A percentile compares a stretch with the other conserved stretches of the same genome.
Conservation (phyloP, 1,140 invertebrate species). For the Drosophila dunni region DNA sequence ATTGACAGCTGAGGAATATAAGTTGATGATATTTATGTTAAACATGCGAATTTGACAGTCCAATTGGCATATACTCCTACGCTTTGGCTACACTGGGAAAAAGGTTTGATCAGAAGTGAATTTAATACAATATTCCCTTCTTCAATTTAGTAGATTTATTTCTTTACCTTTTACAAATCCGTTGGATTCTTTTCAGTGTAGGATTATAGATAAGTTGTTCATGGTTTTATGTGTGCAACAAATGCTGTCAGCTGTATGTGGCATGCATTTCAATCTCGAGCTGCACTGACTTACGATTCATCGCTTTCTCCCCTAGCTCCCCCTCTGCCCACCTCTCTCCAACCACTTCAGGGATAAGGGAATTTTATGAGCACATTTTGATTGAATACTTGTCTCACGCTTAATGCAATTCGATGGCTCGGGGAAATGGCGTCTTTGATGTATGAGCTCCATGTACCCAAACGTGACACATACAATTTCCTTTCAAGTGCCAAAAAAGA, state of each 20-base stretch:
- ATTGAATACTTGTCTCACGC: conserved; percentile 30
- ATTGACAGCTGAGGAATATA: conserved; percentile 6
- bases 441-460: conserved; percentile 13
- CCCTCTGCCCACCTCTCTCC: background rate
- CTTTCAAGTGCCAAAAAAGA: background rate
- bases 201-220: background rate
- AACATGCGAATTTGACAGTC: conserved; percentile 14
- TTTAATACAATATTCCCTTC: no score
- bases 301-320: background rate
- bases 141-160: no score
- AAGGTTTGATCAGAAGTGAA: no score
- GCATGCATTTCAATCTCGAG: conserved; percentile 22
- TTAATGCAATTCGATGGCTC: conserved; percentile 16
- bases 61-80: background rate
- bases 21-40: conserved; percentile 9
- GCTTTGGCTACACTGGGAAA: background rate
- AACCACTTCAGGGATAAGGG: background rate
- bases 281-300: background rate
- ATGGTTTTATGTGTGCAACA: conserved; percentile 15
- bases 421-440: conserved; percentile 22
- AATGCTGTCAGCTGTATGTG: conserved; percentile 11
- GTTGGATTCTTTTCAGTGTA: no score
- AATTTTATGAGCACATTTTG: conserved; percentile 20
- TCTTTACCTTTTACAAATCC: no score
- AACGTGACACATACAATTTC: conserved; percentile 6